These are phyloP conservation scores for Lontra canadensis DNA, from an alignment of 2,113 vertebrate genomes.

Conservation along the genomic window DNA sequence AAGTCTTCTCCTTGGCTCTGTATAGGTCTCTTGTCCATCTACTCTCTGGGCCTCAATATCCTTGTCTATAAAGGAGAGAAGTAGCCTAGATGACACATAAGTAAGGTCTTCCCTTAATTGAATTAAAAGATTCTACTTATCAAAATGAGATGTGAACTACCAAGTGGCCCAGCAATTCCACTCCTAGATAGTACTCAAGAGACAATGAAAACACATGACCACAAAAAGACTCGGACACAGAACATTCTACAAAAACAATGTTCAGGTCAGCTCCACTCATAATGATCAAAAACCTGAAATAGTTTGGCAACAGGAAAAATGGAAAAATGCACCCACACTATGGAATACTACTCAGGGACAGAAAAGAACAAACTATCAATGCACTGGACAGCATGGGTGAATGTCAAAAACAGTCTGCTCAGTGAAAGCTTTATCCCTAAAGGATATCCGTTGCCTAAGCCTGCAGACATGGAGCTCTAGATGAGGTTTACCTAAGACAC, in stretches of 20 bases:
- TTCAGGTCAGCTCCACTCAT: not conserved
- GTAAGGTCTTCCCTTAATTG: not conserved
- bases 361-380: not conserved
- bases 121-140: constrained; percentile 8
- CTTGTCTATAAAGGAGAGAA: not conserved
- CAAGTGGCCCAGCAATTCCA: not conserved
- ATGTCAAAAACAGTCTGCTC: not conserved
- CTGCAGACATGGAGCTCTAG: not conserved
- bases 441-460: not conserved
- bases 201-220: not conserved
- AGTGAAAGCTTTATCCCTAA: not conserved
- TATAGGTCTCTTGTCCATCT: not conserved
- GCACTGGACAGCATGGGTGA: not conserved
- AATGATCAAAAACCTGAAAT: not conserved
- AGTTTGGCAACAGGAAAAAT: not conserved
- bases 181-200: not conserved
- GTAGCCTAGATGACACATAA: not conserved
- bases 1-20: not conserved
- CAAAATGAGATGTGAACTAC: not conserved
- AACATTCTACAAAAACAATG: not conserved
- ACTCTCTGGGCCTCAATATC: not conserved
- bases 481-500: not conserved
- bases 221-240: not conserved
- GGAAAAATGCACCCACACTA: not conserved
- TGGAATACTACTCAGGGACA: not conserved